Base-by-base conservation (phyloP, 1,140 invertebrate genomes). In the Drosophila sechellia region DNA sequence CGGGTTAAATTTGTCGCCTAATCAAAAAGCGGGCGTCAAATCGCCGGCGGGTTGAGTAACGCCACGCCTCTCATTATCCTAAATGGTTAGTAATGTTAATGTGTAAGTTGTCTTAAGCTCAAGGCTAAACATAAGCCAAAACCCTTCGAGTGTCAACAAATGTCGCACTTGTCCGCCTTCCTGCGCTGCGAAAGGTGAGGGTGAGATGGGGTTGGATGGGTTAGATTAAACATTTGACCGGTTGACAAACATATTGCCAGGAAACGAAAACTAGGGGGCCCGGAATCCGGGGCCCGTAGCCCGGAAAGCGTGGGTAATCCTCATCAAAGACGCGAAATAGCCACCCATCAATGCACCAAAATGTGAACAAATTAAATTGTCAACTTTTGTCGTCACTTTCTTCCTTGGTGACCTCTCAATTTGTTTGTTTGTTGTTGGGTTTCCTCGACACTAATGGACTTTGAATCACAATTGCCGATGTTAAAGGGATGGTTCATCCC, bases 361-460 rank as follows among this genome's bases (percentile, higher is more conserved):
- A 77, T 80, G 73, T 58, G 79, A 57, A 90, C 84, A 89, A 89
- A 89, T 90, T 90, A 84, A 89, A 89, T 89, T 89, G 85, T 89
- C 84, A 89, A 89, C 84, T 89, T 80, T 78, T 77, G 58, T 59
- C 35, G 77, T 45, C 48, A 42, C 55, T 42, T 22, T 31, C 43
- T 27, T 39, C 40, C 43, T 40, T 46, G 50, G 66, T 70, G 42
- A 70, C 68, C 69, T 61, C 70, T 53, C 56, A 60, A 50, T 76
- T 77, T 81, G 69, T 68, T 79, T 79, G 76, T 69, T 77, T 77
- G 42, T 78, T 69, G 70, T 58, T 58, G 77, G 66, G 68, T 77
- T 80, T 68, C 60, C 54, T 43, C 57, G 58, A 87, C 78, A 89
- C 84, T 89, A 89, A 89, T 89, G 84, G 84, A 89, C 73, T 84